These are phyloP conservation scores for Kuschelorhynchus macadamiae DNA, from an alignment of 2,888 invertebrate genomes.

Conservation along the genomic window DNA sequence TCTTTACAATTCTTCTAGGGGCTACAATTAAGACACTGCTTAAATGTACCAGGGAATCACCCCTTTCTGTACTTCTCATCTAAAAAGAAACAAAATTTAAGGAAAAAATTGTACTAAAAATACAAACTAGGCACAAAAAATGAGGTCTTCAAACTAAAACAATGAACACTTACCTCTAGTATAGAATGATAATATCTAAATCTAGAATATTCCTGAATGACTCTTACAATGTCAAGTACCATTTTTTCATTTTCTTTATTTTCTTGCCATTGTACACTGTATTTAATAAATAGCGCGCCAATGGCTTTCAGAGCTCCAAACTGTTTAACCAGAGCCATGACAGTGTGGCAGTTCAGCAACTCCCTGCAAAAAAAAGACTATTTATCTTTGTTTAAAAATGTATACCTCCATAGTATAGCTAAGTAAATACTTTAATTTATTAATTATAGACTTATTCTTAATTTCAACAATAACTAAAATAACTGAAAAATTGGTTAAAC, in stretches of 20 bases:
- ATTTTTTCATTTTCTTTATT: constrained; percentile 58
- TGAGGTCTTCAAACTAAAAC: too few relatives aligned
- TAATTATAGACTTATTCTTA: too few relatives aligned
- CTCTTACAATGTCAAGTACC: constrained; percentile 61
- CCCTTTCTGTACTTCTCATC: constrained; percentile 62
- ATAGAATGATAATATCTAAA: constrained; percentile 60
- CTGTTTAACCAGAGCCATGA: constrained; percentile 56
- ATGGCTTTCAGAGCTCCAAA: constrained; percentile 59
- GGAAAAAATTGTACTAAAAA: too few relatives aligned
- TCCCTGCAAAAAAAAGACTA: constrained; percentile 55
- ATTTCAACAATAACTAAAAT: too few relatives aligned
- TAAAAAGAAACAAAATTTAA: constrained; percentile 42
- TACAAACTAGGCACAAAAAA: too few relatives aligned
- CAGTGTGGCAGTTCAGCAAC: constrained; percentile 58
- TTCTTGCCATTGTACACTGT: constrained; percentile 60
- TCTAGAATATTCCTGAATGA: constrained; percentile 62
- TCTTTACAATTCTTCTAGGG: constrained; percentile 63
- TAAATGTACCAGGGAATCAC: constrained; percentile 62
- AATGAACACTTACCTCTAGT: constrained; percentile 57
- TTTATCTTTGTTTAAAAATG: too few relatives aligned
- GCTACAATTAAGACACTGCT: constrained; percentile 60
- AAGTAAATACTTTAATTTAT: too few relatives aligned
- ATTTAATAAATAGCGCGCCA: constrained; percentile 63
- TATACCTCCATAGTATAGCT: too few relatives aligned
- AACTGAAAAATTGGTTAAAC: background rate